Evolutionary conservation across 2,113 vertebrate genomes (phyloP).

Genomic region (Neolamprologus ventralis): DNA sequence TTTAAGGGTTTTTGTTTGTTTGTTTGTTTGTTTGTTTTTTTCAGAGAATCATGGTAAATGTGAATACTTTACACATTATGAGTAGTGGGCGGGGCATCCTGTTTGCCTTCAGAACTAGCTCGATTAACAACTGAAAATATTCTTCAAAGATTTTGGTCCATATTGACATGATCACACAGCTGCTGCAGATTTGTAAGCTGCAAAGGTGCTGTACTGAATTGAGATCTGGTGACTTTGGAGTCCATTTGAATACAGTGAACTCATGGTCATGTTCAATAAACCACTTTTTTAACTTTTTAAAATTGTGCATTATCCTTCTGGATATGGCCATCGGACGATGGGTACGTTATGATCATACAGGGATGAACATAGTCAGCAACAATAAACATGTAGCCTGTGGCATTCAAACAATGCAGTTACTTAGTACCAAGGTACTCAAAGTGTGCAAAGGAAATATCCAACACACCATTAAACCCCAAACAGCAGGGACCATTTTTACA

Average conservation of each 20-base stretch:
- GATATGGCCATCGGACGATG: fast-evolving
- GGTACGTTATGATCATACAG: fast-evolving
- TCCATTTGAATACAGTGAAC: neutral
- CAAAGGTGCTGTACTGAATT: neutral
- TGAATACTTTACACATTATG: neutral
- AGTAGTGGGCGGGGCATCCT: neutral
- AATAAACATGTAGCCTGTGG: neutral
- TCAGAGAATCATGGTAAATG: neutral
- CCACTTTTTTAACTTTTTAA: neutral
- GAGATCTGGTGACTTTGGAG: neutral
- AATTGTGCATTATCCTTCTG: neutral
- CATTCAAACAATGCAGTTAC: neutral
- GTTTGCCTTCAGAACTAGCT: neutral
- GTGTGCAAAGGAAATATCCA: neutral
- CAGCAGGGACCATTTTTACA: neutral
- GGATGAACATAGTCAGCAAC: neutral
- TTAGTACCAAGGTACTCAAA: neutral
- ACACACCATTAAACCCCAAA: neutral
- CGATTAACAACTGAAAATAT: neutral
- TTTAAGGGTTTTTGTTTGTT: neutral
- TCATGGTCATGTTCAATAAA: neutral
- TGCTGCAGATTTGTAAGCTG: neutral
- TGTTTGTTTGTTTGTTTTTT: neutral
- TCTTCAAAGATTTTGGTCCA: neutral
- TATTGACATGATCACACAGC: neutral